Conservation (phyloP, 2,797 vertebrate genomes). For the Apogon talboti region DNA sequence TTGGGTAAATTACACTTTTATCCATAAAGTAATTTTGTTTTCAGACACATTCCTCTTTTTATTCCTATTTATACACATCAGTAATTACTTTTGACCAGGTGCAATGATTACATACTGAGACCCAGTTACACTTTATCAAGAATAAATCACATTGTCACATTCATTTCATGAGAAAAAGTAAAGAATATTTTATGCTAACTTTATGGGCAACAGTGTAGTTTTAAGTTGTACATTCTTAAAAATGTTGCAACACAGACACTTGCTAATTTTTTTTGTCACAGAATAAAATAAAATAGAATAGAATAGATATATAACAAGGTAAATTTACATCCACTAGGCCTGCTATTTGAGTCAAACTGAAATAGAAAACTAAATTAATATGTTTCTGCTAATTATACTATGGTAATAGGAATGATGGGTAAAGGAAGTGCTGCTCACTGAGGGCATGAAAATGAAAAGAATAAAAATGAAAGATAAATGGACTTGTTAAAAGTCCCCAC, state of each 20-base stretch:
- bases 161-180: too few species aligned
- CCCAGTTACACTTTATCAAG: too few species aligned
- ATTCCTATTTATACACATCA: too few species aligned
- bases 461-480: conserved; percentile 7
- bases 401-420: neutral
- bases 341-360: neutral
- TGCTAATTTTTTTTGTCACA: neutral
- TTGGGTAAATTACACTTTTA: neutral
- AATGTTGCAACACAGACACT: conserved; percentile 12
- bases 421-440: neutral
- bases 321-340: conserved; percentile 3
- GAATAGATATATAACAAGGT: too few species aligned
- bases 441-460: neutral
- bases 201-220: neutral
- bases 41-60: too few species aligned
- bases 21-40: too few species aligned
- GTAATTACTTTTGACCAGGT: too few species aligned
- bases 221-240: conserved; percentile 15
- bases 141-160: too few species aligned
- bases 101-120: too few species aligned
- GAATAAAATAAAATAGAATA: neutral
- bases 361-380: neutral
- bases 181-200: too few species aligned
- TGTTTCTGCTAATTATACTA: neutral
- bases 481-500: conserved; percentile 11